A percentile compares a stretch with the other conserved stretches of the same genome.
Evolutionary conservation across 2,113 vertebrate species (phyloP).

Genomic region (Heterochromis multidens): DNA sequence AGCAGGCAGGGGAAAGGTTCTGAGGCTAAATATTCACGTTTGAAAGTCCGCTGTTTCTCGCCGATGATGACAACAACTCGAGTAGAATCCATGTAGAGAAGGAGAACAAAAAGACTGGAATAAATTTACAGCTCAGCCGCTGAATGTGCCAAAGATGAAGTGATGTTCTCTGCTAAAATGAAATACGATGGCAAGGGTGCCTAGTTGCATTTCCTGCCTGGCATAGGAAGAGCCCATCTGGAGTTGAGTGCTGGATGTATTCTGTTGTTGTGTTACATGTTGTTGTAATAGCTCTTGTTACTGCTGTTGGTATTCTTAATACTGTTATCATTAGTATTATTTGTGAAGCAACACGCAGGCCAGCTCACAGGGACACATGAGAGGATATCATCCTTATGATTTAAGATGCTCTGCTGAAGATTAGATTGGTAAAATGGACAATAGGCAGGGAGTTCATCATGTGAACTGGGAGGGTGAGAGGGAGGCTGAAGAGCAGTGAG

Average conservation of each 20-base stretch:
- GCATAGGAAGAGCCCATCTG: slow-evolving; percentile 68
- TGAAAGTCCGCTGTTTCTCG: neutral
- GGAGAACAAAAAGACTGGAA: slow-evolving; percentile 46
- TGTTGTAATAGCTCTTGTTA: slow-evolving; percentile 46
- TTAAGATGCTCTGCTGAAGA: slow-evolving; percentile 7
- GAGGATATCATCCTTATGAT: neutral
- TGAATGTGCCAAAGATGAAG: slow-evolving; percentile 51
- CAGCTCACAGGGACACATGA: neutral
- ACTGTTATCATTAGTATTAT: slow-evolving; percentile 14
- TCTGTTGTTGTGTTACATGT: slow-evolving; percentile 33
- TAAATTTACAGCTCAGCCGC: slow-evolving; percentile 30
- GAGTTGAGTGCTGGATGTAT: slow-evolving; percentile 44
- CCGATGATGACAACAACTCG: slow-evolving; percentile 29
- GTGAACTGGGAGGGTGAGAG: neutral
- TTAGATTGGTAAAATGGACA: neutral
- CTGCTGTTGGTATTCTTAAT: slow-evolving; percentile 15
- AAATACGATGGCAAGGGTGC: slow-evolving; percentile 55
- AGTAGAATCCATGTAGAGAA: slow-evolving; percentile 28
- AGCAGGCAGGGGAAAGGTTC: neutral
- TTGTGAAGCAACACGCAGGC: slow-evolving; percentile 22
- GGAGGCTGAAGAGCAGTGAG: slow-evolving; percentile 4
- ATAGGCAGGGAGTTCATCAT: slow-evolving; percentile 5
- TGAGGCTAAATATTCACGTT: neutral
- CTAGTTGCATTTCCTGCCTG: slow-evolving; percentile 60
- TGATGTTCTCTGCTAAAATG: slow-evolving; percentile 54